phyloP scores from a whole-genome alignment of 2,797 vertebrate species.

The Acanthurus tractus region DNA sequence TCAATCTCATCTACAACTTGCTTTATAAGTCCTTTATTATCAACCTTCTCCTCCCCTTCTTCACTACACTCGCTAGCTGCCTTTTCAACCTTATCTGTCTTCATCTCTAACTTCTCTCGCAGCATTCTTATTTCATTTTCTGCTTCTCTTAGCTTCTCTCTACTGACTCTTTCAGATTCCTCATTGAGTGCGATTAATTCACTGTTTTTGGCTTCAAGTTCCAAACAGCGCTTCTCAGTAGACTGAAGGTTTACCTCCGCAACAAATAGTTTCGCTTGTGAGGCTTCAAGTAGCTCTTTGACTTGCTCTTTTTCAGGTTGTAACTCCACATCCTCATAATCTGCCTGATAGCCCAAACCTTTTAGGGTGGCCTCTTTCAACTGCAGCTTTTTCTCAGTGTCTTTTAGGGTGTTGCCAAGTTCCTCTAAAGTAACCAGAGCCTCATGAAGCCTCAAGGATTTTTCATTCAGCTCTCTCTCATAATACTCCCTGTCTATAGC shows the following conservation, averaged over 20 bases:
- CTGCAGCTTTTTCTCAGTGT: constrained; percentile 87
- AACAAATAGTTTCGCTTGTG: constrained; percentile 75
- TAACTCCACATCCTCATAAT: constrained; percentile 63
- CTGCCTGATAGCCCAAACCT: constrained; percentile 84
- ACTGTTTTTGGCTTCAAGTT: constrained; percentile 77
- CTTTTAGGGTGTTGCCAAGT: constrained; percentile 84
- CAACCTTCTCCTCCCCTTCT: constrained; percentile 65
- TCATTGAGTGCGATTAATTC: constrained; percentile 71
- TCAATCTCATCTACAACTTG: constrained; percentile 82
- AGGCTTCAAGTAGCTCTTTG: constrained; percentile 68
- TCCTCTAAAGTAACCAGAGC: constrained; percentile 84
- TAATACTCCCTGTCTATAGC: constrained; percentile 82
- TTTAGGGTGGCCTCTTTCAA: constrained; percentile 87
- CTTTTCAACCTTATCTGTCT: constrained; percentile 47
- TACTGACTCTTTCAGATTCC: constrained; percentile 67
- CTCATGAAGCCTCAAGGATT: constrained; percentile 86
- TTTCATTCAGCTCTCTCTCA: constrained; percentile 84
- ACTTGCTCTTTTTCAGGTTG: constrained; percentile 76
- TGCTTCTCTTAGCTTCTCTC: constrained; percentile 70
- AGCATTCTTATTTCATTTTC: constrained; percentile 73
- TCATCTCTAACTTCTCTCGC: constrained; percentile 65
- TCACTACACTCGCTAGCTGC: constrained; percentile 46
- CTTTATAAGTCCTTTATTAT: constrained; percentile 67
- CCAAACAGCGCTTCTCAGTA: constrained; percentile 67
- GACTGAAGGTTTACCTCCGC: constrained; percentile 69